Base-by-base conservation (phyloP, 2,113 vertebrate species). In the Chlorodrepanis virens region DNA sequence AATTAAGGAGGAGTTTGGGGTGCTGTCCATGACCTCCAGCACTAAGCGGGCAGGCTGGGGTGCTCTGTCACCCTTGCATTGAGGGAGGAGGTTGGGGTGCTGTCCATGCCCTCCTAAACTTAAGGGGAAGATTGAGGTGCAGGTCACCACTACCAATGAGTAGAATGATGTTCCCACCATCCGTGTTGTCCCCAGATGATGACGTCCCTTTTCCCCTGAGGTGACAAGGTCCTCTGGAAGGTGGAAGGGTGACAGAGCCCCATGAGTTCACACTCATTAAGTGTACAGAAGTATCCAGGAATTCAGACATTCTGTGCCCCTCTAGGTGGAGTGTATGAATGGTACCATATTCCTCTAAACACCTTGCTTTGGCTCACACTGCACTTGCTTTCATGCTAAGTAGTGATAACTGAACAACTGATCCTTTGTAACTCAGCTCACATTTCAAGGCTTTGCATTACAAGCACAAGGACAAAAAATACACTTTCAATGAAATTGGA, bases 131-230 rank as follows among this genome's bases (percentile, higher is more conserved):
- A 5, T 12, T 21, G 25, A 3, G 12, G 21, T 12, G 28, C 31
- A 14, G 40, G 5, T 19, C 11, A 4, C 12, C 11, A 4, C 5
- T 40, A 2, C 4, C 23, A 40, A 40, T 40, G 40, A 3, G 0
- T 19, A 35, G 42, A 53, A 27, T 5, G 8, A 3, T 3, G 5
- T 29, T 27, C 12, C 3, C 0, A 0, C 35, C 8, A 1, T 53
- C 37, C 0, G 0, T 33, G 12, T 20, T 49, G 2, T 61, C 57
- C 39, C 14, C 21, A 20, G 24, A 2, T 0, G 2, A 6, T 3
- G 25, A 10, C 5, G 11, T 52, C 50, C 20, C 49, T 14, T 23
- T 20, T 28, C 12, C 16, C 27, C 17, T 4, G 45, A 49, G 40
- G 14, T n/a, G 54, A 27, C 4, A 2, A 9, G 3, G 3, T 42